phyloP scores from a whole-genome alignment of 1,140 invertebrate species.

The Drosophila trapezifrons region DNA sequence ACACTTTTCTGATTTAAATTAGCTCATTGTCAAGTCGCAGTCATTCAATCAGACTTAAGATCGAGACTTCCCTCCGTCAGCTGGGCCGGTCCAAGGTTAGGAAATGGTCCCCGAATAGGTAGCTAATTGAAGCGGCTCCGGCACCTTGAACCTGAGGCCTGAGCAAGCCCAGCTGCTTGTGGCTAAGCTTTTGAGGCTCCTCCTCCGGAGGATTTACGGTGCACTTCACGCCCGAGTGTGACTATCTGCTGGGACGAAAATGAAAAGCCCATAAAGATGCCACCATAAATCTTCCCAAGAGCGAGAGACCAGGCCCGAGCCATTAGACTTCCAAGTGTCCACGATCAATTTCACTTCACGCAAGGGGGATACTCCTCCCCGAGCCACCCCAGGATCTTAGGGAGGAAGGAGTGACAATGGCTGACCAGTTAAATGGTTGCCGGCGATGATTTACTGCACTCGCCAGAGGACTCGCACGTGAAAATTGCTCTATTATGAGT shows the following conservation, averaged over 20 bases:
- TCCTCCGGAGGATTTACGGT: slow-evolving; percentile 12
- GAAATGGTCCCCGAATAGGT: slow-evolving; percentile 21
- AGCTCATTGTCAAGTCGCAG: slow-evolving; percentile 63
- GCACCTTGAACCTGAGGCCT: slow-evolving; percentile 16
- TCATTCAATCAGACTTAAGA: slow-evolving; percentile 64
- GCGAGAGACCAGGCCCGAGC: slow-evolving; percentile 29
- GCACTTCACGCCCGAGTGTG: slow-evolving; percentile 43
- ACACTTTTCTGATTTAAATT: slow-evolving; percentile 82
- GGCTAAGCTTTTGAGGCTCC: slow-evolving; percentile 20
- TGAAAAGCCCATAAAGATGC: slow-evolving; percentile 58
- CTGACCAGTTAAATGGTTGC: slow-evolving; percentile 53
- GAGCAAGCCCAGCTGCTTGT: slow-evolving; percentile 39
- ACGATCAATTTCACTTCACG: slow-evolving; percentile 75
- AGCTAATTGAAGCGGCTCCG: slow-evolving; percentile 21
- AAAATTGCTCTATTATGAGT: slow-evolving; percentile 84
- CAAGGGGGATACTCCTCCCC: slow-evolving; percentile 19
- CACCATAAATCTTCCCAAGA: slow-evolving; percentile 63
- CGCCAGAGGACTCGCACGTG: slow-evolving; percentile 69
- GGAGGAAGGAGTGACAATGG: slow-evolving; percentile 73
- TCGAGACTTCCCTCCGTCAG: slow-evolving; percentile 16
- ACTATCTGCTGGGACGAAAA: too few species aligned
- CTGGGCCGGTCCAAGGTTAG: slow-evolving; percentile 53
- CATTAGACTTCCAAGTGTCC: slow-evolving; percentile 67
- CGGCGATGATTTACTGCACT: slow-evolving; percentile 67
- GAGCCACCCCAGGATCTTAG: slow-evolving; percentile 18